Evolutionary conservation across 2,113 vertebrate genomes (phyloP), one percentile per base, ranked within the genome.

Genomic region (Hippocampus barbouri): DNA sequence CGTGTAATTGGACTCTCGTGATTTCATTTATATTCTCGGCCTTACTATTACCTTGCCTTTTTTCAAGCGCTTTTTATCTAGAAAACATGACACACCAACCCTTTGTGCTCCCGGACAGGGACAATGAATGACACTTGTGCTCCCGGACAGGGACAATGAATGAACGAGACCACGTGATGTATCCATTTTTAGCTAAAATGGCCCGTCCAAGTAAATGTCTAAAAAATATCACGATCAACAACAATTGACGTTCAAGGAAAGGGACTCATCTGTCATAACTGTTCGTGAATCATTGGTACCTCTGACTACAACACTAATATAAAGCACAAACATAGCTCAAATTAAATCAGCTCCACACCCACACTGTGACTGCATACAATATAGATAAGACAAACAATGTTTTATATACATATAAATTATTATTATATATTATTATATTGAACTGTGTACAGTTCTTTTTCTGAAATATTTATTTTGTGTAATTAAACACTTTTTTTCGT

Each of bases 51-150:
- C 30, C 30, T 30, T 30, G 30, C 30, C 30, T 30, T 30, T 30
- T 82, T 78, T 77, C 79, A 74, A 63, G 85, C 79, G 89, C 72
- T 75, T 83, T 85, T 88, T 84, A 85, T 75, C 88, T 84, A 34
- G 25, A 60, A 60, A 60, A 60, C 57, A 27, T 30, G 15, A 25
- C 23, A 5, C 9, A 57, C 56, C 25, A 30, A 30, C 2, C 15
- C 3, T 27, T 30, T 60, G 59, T 30, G 27, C 27, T 60, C 27
- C 15, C 11, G 5, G 27, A 18, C 14, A 60, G 34, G 59, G 59
- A 60, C 59, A 27, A 27, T 27, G 27, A 27, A 27, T 27, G 27
- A 27, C 27, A 27, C 2, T 27, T 27, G 27, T 27, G 27, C 27
- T 27, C 27, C 27, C 27, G 27, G 27, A 27, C 27, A 27, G 27